Evolutionary conservation across 2,888 invertebrate species (phyloP).

Genomic region (Periphyllus acericola): DNA sequence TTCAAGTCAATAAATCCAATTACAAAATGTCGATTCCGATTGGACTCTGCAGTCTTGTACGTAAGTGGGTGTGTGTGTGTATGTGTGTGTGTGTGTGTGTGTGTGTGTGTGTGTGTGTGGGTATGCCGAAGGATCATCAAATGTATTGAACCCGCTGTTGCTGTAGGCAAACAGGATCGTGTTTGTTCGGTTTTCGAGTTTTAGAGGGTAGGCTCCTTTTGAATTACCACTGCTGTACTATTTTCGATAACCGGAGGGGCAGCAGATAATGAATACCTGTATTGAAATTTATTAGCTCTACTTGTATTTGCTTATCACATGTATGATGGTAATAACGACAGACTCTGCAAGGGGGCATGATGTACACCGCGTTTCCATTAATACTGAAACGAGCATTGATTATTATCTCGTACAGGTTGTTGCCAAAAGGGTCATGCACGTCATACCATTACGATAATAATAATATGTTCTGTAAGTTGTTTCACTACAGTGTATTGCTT

Average conservation of each 20-base stretch:
- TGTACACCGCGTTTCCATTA: slow-evolving; percentile 15
- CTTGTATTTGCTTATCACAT: slow-evolving; percentile 22
- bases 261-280: not conserved
- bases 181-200: slow-evolving; percentile 23
- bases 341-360: not conserved
- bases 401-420: not conserved
- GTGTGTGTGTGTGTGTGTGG: too few relatives aligned
- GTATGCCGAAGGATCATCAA: slow-evolving; percentile 12
- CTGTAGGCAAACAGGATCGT: not conserved
- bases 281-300: slow-evolving; percentile 51
- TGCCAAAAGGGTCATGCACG: not conserved
- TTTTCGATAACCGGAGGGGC: slow-evolving; percentile 12
- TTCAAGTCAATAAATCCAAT: slow-evolving; percentile 31
- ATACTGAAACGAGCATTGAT: slow-evolving; percentile 18
- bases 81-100: not conserved
- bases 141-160: not conserved
- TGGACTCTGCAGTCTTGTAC: not conserved
- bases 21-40: slow-evolving; percentile 28
- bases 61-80: too few relatives aligned
- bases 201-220: not conserved
- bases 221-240: slow-evolving; percentile 1
- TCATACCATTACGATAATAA: not conserved
- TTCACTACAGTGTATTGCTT: too few relatives aligned
- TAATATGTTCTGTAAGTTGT: too few relatives aligned
- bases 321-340: not conserved